Evolutionary conservation across 2,888 invertebrate genomes (phyloP).

Genomic region (Cephus runcator): DNA sequence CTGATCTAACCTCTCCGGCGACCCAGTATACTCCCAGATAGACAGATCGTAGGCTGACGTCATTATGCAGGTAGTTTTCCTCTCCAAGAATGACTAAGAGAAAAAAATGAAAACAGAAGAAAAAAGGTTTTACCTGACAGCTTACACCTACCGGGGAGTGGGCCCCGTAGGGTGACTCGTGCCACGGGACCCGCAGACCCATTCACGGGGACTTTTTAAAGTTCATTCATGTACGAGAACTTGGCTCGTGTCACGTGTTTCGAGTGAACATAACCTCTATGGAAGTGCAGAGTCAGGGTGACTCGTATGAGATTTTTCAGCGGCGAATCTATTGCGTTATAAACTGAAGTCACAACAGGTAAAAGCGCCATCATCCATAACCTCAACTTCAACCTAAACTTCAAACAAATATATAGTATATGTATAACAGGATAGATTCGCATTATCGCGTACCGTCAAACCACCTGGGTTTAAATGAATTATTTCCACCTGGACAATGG

Average conservation of each 20-base stretch:
- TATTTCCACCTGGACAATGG: background rate
- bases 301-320: background rate
- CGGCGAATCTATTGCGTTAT: background rate
- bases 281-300: slow-evolving; percentile 5
- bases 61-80: slow-evolving; percentile 46
- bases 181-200: slow-evolving; percentile 37
- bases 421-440: background rate
- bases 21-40: background rate
- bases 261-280: background rate
- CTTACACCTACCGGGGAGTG: slow-evolving; percentile 7
- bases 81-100: slow-evolving; percentile 41
- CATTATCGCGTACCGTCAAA: background rate
- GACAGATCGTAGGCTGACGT: background rate
- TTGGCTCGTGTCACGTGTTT: background rate
- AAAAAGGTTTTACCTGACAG: slow-evolving; percentile 1
- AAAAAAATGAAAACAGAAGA: slow-evolving; percentile 26
- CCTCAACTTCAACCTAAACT: background rate
- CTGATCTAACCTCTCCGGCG: background rate
- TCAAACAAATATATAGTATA: background rate
- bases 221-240: slow-evolving; percentile 31
- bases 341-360: background rate
- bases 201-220: slow-evolving; percentile 38
- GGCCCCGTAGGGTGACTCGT: slow-evolving; percentile 34
- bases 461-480: background rate
- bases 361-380: background rate